Evolutionary conservation across 2,888 invertebrate species (phyloP).

Genomic region (Euzetes globulus): DNA sequence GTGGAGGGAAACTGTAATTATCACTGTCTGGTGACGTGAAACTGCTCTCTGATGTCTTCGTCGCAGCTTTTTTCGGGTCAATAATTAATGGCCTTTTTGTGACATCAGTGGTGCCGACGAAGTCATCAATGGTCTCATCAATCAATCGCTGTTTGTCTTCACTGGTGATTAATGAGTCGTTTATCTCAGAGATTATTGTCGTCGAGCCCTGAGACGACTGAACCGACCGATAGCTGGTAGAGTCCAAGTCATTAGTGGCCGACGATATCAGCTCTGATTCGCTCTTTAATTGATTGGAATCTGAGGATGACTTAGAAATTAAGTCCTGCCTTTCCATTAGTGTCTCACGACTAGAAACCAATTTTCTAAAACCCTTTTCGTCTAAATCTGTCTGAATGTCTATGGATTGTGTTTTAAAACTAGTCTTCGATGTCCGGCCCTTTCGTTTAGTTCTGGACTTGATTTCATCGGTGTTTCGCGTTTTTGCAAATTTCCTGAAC

Average conservation of each 20-base stretch:
- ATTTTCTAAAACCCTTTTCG: neutral
- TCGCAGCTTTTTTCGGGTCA: slow-evolving; percentile 6
- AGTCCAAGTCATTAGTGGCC: slow-evolving; percentile 12
- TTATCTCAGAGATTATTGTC: slow-evolving; percentile 11
- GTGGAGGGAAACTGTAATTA: slow-evolving; percentile 19
- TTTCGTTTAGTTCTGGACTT: neutral
- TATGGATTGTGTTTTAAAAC: neutral
- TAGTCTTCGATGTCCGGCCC: neutral
- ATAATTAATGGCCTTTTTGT: slow-evolving; percentile 30
- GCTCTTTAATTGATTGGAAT: slow-evolving; percentile 26
- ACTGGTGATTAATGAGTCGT: slow-evolving; percentile 5
- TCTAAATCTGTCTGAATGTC: neutral
- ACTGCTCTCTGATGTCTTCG: slow-evolving; percentile 14
- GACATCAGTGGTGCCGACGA: slow-evolving; percentile 12
- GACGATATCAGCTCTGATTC: slow-evolving; percentile 19
- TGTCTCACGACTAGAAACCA: neutral
- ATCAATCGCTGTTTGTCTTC: slow-evolving; percentile 27
- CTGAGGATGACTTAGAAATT: slow-evolving; percentile 13
- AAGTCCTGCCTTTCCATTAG: neutral
- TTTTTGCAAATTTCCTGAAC: neutral
- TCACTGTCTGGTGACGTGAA: slow-evolving; percentile 24
- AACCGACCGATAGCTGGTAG: slow-evolving; percentile 10
- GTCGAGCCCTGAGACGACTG: neutral
- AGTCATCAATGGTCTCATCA: slow-evolving; percentile 12
- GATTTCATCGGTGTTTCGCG: neutral